phyloP scores from a whole-genome alignment of 1,140 invertebrate genomes.

The Calliopsis andreniformis region DNA sequence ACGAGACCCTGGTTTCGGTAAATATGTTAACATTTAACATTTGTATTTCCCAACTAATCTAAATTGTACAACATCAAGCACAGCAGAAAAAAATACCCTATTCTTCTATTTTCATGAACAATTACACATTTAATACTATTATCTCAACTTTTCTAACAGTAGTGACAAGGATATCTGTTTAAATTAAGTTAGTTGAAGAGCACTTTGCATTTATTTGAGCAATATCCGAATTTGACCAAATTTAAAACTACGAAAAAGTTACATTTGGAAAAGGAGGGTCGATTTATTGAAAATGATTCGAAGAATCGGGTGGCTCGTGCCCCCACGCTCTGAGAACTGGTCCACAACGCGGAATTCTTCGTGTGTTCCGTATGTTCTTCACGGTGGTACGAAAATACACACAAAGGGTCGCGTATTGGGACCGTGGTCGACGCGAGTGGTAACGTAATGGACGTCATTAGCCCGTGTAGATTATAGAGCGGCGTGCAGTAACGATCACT shows the following conservation, averaged over 20 bases:
- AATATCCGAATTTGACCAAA: background rate
- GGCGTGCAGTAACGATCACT: constrained; percentile 82
- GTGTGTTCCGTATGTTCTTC: constrained; percentile 53
- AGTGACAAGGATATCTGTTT: no score
- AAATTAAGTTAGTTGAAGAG: no score
- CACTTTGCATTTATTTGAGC: no score
- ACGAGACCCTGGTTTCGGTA: no score
- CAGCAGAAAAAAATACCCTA: no score
- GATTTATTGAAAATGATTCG: constrained; percentile 18
- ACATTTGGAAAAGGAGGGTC: background rate
- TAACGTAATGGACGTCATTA: constrained; percentile 82
- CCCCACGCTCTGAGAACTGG: constrained; percentile 18
- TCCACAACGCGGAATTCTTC: constrained; percentile 6
- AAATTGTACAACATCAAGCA: no score
- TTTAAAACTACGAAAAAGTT: background rate
- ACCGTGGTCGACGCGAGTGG: constrained; percentile 74
- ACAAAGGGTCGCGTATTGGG: constrained; percentile 72
- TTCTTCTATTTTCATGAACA: no score
- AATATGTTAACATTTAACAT: no score
- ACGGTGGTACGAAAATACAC: constrained; percentile 41
- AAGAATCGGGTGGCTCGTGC: constrained; percentile 7
- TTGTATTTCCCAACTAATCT: no score
- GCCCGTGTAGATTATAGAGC: constrained; percentile 82
- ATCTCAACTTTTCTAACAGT: no score
- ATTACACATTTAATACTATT: no score